Evolutionary conservation across 2,113 vertebrate species (phyloP).

Genomic region (Ageneiosus marmoratus): DNA sequence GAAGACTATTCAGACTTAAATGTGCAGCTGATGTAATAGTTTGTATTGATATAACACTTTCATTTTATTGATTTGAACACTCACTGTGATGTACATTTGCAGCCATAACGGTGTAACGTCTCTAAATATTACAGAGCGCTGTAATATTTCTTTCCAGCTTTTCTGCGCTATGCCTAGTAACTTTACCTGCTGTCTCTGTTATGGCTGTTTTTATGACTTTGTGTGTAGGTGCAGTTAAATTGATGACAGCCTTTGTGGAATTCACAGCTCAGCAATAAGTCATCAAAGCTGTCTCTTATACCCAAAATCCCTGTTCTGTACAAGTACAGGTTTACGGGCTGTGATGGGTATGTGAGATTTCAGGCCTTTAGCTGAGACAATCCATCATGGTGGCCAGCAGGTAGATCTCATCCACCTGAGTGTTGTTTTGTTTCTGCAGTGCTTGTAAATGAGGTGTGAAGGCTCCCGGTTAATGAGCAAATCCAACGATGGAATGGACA

Average conservation of each 20-base stretch:
- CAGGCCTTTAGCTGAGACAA: not conserved
- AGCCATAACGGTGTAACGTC: not conserved
- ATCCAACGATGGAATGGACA: slow-evolving; percentile 21
- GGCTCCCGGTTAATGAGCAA: slow-evolving; percentile 30
- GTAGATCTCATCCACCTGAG: not conserved
- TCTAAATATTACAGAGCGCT: slow-evolving; percentile 35
- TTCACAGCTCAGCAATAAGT: slow-evolving; percentile 40
- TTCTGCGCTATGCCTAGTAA: slow-evolving; percentile 22
- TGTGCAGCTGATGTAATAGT: not conserved
- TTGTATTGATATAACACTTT: not conserved
- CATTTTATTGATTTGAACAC: slow-evolving; percentile 36
- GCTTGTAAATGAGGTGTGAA: slow-evolving; percentile 48
- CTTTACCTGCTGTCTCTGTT: not conserved
- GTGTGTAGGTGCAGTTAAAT: slow-evolving; percentile 24
- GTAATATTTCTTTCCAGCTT: slow-evolving; percentile 26
- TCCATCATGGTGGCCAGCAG: not conserved
- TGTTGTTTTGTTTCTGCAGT: slow-evolving; percentile 10
- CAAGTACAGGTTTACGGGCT: not conserved
- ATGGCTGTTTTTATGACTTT: slow-evolving; percentile 39
- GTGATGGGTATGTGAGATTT: not conserved
- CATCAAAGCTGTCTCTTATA: not conserved
- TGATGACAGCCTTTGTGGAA: slow-evolving; percentile 17
- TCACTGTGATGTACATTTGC: slow-evolving; percentile 40
- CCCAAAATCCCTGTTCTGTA: not conserved
- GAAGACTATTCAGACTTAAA: not conserved